Conservation (phyloP, 1,140 invertebrate species). For the Aphaenogaster ashmeadi region DNA sequence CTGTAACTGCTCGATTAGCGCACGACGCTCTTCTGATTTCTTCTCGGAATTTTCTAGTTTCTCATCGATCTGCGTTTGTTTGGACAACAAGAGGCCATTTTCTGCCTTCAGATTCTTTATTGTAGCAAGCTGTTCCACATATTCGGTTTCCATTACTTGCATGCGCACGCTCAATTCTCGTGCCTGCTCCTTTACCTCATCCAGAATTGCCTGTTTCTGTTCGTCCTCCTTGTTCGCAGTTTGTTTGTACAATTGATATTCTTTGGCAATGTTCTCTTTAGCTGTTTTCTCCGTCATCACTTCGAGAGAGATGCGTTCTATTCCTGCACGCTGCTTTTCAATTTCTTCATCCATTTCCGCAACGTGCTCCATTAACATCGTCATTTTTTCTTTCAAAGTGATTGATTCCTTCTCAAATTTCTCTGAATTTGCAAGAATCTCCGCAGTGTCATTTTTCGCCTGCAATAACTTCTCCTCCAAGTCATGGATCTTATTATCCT, state of each 20-base stretch:
- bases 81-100: conserved; percentile 82
- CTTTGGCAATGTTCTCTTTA: conserved; percentile 82
- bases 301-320: conserved; percentile 73
- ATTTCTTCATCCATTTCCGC: conserved; percentile 74
- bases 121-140: conserved; percentile 81
- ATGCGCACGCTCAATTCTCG: conserved; percentile 83
- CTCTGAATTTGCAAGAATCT: conserved; percentile 62
- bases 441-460: conserved; percentile 58
- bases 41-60: conserved; percentile 83
- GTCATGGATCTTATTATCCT: conserved; percentile 79
- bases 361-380: conserved; percentile 65
- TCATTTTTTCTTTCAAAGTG: conserved; percentile 67
- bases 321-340: conserved; percentile 32
- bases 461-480: conserved; percentile 73
- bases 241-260: conserved; percentile 84
- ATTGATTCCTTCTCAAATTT: conserved; percentile 67
- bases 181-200: conserved; percentile 81
- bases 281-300: conserved; percentile 81
- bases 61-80: conserved; percentile 83
- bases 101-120: conserved; percentile 82
- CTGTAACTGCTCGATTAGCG: conserved; percentile 77
- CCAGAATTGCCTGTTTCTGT: conserved; percentile 70
- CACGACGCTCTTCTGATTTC: conserved; percentile 80
- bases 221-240: conserved; percentile 80
- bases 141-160: conserved; percentile 85